Percentiles rank a stretch among this genome's conserved stretches.
phyloP scores from a whole-genome alignment of 1,140 invertebrate genomes.

The Phortica variegata region DNA sequence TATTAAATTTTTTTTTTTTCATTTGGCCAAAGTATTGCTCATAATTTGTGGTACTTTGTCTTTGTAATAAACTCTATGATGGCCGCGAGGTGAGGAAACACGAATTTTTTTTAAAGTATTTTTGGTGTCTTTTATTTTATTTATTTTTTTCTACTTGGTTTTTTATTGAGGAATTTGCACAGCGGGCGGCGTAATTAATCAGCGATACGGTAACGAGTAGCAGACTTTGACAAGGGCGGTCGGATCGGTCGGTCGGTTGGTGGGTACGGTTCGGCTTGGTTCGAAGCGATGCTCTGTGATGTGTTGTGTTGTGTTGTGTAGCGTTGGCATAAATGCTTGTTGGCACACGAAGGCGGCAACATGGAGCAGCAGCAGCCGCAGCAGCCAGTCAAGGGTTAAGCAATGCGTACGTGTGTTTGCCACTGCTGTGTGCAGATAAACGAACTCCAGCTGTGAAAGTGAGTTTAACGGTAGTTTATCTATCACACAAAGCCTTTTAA shows the following conservation, averaged over 20 bases:
- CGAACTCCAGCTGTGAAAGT: slow-evolving; percentile 39
- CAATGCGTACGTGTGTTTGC: slow-evolving; percentile 38
- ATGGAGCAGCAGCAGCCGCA: slow-evolving; percentile 21
- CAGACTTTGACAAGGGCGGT: not conserved
- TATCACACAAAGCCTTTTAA: slow-evolving; percentile 27
- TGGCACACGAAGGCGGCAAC: slow-evolving; percentile 12
- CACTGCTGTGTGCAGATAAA: not conserved
- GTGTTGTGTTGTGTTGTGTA: too few species aligned
- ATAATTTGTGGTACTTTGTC: too few species aligned
- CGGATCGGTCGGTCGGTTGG: too few species aligned
- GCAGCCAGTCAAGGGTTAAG: slow-evolving; percentile 23
- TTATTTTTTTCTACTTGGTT: too few species aligned
- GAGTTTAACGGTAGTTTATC: slow-evolving; percentile 53
- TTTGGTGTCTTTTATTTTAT: slow-evolving; percentile 15
- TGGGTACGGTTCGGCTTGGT: too few species aligned
- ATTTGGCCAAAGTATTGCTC: too few species aligned
- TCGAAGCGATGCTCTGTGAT: too few species aligned
- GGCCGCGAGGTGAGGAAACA: not conserved
- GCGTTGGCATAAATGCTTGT: too few species aligned
- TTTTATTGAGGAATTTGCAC: slow-evolving; percentile 54
- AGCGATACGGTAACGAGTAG: slow-evolving; percentile 29
- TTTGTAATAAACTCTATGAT: too few species aligned
- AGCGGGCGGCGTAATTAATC: slow-evolving; percentile 54
- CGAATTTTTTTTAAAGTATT: slow-evolving; percentile 6
- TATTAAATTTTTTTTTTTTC: too few species aligned